Percentiles rank a stretch among this genome's conserved stretches.
Evolutionary conservation across 1,140 invertebrate genomes (phyloP).

Genomic region (Gryllus bimaculatus): DNA sequence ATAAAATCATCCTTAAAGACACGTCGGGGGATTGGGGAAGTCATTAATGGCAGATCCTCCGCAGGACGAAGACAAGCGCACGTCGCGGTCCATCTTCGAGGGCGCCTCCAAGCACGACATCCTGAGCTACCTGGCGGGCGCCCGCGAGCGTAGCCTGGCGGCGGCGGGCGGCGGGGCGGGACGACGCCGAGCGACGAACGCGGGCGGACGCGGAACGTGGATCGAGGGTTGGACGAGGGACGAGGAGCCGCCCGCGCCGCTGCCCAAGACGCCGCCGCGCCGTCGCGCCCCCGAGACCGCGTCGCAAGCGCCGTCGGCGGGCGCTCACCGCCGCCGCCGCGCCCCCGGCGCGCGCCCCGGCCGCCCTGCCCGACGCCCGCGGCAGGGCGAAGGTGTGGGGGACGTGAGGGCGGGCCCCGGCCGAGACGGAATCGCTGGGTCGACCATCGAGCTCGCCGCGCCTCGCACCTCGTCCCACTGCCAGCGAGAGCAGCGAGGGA

Average conservation of each 20-base stretch:
- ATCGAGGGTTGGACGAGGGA: background rate
- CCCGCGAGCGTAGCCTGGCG: constrained; percentile 61
- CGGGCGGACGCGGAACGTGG: constrained; percentile 12
- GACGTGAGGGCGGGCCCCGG: no score
- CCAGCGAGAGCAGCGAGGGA: no score
- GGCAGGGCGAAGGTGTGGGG: no score
- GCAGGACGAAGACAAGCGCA: constrained; percentile 18
- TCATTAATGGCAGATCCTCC: background rate
- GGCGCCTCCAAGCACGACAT: constrained; percentile 82
- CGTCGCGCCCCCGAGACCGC: constrained; percentile 13
- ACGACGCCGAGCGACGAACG: constrained; percentile 23
- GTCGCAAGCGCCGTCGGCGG: background rate
- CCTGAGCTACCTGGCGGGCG: constrained; percentile 75
- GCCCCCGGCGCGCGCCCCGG: no score
- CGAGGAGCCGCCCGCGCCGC: constrained; percentile 15
- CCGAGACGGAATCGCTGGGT: background rate
- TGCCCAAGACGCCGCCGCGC: constrained; percentile 19
- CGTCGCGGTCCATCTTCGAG: constrained; percentile 60
- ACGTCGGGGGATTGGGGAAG: no score
- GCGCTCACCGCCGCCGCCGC: background rate
- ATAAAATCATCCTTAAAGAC: no score
- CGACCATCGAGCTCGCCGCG: no score
- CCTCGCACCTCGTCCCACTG: no score
- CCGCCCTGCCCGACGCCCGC: no score
- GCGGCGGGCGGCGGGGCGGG: constrained; percentile 37